Evolutionary conservation across 2,888 invertebrate species (phyloP), one percentile per base, ranked within the genome.

Genomic region (Callimorpha dominula): DNA sequence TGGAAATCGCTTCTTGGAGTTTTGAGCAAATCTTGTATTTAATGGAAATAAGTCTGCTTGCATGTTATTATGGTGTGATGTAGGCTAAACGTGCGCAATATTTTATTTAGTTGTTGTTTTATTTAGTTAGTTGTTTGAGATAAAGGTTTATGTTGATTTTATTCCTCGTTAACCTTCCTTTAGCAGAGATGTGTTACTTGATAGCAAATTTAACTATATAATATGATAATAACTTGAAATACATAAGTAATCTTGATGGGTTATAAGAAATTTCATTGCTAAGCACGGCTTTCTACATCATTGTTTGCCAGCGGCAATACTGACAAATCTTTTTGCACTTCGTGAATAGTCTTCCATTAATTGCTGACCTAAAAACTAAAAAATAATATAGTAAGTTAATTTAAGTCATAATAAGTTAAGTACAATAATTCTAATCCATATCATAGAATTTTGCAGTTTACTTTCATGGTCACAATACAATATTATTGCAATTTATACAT

Each of bases 11-110:
- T 42, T 57, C 43, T 20, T 12, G n/a, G 67, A 54, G 42, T 57
- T 68, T 60, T 68, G 60, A 43, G n/a, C 31, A 68, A 67, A 60
- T 64, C 20, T 52, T 43, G 31, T 20, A 65, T 65, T 70, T 43
- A 15, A 42, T 62, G 17, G 31, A 68, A 57, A 60, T 5, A 57
- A 5, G 31, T 68, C 20, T 17, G 54, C 4, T 57, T 31, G 54
- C 17, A 15, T 60, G 17, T 5, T 67, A 46, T 31, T 31, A 31
- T 65, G 11, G n/a, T 31, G 46, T 20, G 7, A 46, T 20, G 12
- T 49, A 31, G 50, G 49, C 49, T 20, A 14, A n/a, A 4, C 54
- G n/a, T n/a, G 11, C n/a, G 11, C n/a, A 57, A 20, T 57, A 4
- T 57, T 3, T 12, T 20, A 57, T 4, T 4, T 12, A 57, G 20